A percentile compares a stretch with the other conserved stretches of the same genome.
Evolutionary conservation across 1,140 invertebrate genomes (phyloP).

Genomic region (Trinorchestia longiramus): DNA sequence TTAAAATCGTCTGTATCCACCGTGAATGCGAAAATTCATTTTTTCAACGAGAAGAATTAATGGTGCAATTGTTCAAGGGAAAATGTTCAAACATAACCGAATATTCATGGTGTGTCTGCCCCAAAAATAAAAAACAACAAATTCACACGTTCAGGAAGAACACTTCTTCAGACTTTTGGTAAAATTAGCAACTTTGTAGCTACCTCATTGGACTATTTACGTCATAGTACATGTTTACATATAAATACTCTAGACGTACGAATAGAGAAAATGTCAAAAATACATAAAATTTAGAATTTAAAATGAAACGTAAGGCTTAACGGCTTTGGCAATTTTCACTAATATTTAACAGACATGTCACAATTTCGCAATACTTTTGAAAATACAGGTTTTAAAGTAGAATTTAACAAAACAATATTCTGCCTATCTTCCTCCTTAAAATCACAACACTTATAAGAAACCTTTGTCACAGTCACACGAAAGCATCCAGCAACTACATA

Average conservation of each 20-base stretch:
- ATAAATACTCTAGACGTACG: constrained; percentile 20
- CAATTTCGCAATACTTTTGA: background rate
- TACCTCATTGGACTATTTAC: background rate
- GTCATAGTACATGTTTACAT: background rate
- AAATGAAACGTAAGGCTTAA: background rate
- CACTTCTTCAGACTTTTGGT: background rate
- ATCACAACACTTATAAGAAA: background rate
- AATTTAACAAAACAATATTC: background rate
- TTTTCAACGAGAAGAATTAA: background rate
- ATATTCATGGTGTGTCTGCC: background rate
- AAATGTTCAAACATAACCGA: background rate
- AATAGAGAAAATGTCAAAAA: constrained; percentile 1
- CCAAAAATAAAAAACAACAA: background rate
- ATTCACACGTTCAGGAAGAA: background rate
- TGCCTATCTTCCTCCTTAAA: background rate
- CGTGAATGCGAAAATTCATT: background rate
- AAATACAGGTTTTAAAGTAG: background rate
- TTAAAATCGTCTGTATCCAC: background rate
- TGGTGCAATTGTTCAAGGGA: background rate
- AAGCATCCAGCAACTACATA: constrained; percentile 54
- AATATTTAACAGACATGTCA: constrained; percentile 12
- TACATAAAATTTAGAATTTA: constrained; percentile 23
- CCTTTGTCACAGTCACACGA: constrained; percentile 5
- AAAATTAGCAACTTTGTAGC: background rate
- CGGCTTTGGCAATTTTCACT: constrained; percentile 15